phyloP scores from a whole-genome alignment of 2,113 vertebrate genomes.

The Girardinichthys multiradiatus region DNA sequence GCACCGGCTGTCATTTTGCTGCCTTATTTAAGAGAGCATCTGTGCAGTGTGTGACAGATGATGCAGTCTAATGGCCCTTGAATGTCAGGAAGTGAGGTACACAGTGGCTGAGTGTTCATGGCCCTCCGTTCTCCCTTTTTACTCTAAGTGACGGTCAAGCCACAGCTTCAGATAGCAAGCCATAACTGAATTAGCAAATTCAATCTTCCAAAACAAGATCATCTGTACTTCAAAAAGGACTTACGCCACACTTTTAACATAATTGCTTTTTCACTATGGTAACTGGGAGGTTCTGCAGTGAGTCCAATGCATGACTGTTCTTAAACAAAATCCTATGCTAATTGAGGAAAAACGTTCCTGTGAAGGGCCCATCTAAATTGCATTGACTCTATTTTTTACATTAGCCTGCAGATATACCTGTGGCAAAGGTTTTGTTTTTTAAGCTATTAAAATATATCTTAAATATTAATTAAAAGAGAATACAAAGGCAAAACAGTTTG shows the following conservation, averaged over 20 bases:
- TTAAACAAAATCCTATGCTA: slow-evolving; percentile 36
- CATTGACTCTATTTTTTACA: too few species aligned
- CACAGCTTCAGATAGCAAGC: slow-evolving; percentile 40
- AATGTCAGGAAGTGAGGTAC: slow-evolving; percentile 66
- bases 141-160: slow-evolving; percentile 53
- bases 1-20: not conserved
- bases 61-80: slow-evolving; percentile 11
- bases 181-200: slow-evolving; percentile 74
- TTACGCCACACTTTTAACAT: slow-evolving; percentile 66
- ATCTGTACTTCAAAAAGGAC: slow-evolving; percentile 54
- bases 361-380: slow-evolving; percentile 25
- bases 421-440: not conserved
- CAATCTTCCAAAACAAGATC: slow-evolving; percentile 67
- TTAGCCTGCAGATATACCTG: too few species aligned
- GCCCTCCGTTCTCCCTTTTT: slow-evolving; percentile 19
- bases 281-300: slow-evolving; percentile 53
- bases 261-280: slow-evolving; percentile 73
- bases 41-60: slow-evolving; percentile 2
- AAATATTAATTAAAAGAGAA: not conserved
- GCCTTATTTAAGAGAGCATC: slow-evolving; percentile 1
- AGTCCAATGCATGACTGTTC: slow-evolving; percentile 45
- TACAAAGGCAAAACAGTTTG: not conserved
- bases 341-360: slow-evolving; percentile 40
- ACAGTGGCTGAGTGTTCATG: slow-evolving; percentile 61
- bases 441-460: slow-evolving; percentile 1